Conservation (phyloP, 2,888 invertebrate genomes). For the Uloborus plumipes region DNA sequence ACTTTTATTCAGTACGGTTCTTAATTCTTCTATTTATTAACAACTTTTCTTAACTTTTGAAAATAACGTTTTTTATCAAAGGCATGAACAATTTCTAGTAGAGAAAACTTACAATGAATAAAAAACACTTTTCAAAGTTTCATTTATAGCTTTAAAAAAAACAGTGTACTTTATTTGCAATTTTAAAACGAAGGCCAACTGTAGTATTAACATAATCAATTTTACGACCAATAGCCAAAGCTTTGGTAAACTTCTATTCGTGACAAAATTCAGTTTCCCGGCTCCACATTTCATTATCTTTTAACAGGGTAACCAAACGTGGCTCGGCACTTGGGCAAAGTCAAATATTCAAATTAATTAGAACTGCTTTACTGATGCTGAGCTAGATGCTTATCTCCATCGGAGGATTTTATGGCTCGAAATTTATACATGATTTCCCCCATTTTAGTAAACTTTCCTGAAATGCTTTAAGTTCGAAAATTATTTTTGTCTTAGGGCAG, state of each 20-base stretch:
- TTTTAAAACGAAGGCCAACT: no score
- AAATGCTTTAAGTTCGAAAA: neutral
- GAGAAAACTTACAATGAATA: no score
- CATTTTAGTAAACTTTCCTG: constrained; percentile 21
- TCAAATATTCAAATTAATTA: constrained; percentile 62
- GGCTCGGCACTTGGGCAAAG: constrained; percentile 40
- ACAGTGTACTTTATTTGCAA: no score
- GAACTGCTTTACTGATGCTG: constrained; percentile 16
- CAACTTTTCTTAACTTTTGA: no score
- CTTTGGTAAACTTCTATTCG: constrained; percentile 52
- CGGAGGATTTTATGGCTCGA: constrained; percentile 22
- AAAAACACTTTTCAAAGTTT: no score
- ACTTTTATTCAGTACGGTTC: no score
- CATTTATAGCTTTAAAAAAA: no score
- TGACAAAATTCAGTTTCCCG: constrained; percentile 52
- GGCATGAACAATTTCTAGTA: no score
- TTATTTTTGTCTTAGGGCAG: no score
- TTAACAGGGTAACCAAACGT: constrained; percentile 27
- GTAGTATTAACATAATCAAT: constrained; percentile 30
- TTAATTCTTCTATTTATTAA: no score
- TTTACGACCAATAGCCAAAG: constrained; percentile 48
- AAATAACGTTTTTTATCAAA: no score
- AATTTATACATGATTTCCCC: constrained; percentile 18
- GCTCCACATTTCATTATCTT: constrained; percentile 45
- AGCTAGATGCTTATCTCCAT: constrained; percentile 30